Evolutionary conservation across 2,888 invertebrate genomes (phyloP).

Genomic region (Zootermopsis nevadensis): DNA sequence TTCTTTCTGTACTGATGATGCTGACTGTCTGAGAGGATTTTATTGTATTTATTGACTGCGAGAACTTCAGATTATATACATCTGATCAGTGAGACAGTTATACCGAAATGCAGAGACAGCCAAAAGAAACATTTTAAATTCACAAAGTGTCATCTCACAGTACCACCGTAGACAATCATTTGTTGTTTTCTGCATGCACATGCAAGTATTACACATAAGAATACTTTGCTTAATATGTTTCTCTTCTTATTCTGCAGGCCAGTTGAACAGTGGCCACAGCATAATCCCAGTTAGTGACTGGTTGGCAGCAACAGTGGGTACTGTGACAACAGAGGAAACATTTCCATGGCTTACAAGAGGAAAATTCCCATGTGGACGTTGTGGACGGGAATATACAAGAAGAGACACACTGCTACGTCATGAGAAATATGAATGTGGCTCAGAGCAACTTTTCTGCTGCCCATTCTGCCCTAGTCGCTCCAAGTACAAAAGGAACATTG

Average conservation of each 20-base stretch:
- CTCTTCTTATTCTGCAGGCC: neutral
- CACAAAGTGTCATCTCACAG: too few species aligned
- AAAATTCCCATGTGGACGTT: slow-evolving; percentile 56
- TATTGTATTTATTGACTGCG: too few species aligned
- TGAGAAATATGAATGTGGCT: slow-evolving; percentile 65
- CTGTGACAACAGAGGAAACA: neutral
- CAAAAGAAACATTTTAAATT: too few species aligned
- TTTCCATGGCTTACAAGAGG: slow-evolving; percentile 43
- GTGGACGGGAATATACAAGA: slow-evolving; percentile 57
- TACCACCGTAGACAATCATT: too few species aligned
- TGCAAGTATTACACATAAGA: too few species aligned
- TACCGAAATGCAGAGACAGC: too few species aligned
- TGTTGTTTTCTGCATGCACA: too few species aligned
- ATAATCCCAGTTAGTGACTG: neutral
- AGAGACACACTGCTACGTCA: slow-evolving; percentile 58
- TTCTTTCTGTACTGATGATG: too few species aligned
- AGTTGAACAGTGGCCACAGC: neutral
- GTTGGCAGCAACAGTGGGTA: neutral
- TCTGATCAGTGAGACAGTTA: too few species aligned
- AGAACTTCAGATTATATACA: too few species aligned
- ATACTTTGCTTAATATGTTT: neutral
- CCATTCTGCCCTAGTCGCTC: slow-evolving; percentile 63
- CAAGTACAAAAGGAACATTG: slow-evolving; percentile 59
- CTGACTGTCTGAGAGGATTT: too few species aligned
- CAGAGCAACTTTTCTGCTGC: slow-evolving; percentile 65